Conservation (phyloP, 2,113 vertebrate species). For the Notiomystis cincta region DNA sequence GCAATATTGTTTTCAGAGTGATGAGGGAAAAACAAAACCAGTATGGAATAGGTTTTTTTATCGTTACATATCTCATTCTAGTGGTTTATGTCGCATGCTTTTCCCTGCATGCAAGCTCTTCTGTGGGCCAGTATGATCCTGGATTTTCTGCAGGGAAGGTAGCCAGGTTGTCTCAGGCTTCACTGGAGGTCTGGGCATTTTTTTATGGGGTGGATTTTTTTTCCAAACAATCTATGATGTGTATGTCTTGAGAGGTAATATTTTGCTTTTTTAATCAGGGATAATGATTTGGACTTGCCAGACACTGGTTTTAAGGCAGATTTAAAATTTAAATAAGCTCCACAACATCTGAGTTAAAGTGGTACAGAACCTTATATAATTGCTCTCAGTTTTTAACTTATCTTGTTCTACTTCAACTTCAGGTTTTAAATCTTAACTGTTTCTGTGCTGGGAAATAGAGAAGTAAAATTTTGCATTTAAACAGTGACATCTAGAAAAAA, state of each 20-base stretch:
- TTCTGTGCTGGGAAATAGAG: neutral
- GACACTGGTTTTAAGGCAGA: neutral
- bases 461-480: neutral
- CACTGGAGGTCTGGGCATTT: neutral
- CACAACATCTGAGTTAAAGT: neutral
- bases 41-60: neutral
- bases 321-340: constrained; percentile 16
- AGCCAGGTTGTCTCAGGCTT: neutral
- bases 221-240: neutral
- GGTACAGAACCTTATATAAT: neutral
- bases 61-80: neutral
- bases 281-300: neutral
- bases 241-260: neutral
- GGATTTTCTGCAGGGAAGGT: neutral
- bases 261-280: neutral
- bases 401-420: neutral
- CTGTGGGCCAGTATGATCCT: neutral
- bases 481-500: neutral
- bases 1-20: neutral
- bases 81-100: neutral
- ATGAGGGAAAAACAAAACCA: neutral
- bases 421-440: neutral
- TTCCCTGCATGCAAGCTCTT: neutral
- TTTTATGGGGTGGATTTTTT: neutral
- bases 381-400: neutral